Percentiles rank a stretch among this genome's conserved stretches.
Conservation (phyloP, 2,888 invertebrate species). For the Prionchulus punctatus region DNA sequence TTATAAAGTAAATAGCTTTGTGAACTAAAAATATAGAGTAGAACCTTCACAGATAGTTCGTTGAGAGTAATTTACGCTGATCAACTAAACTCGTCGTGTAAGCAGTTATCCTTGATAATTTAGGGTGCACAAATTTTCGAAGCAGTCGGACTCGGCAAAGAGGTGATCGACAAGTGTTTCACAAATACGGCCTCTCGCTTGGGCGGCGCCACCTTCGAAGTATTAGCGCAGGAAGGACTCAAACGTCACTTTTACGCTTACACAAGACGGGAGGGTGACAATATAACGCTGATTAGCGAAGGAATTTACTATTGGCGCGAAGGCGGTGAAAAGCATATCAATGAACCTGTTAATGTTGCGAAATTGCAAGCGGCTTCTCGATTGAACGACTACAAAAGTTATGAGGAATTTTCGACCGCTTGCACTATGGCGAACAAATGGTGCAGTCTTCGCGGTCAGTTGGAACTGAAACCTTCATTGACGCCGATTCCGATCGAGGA, state of each 20-base stretch:
- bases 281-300: conserved; percentile 62
- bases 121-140: conserved; percentile 94
- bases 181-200: conserved; percentile 54
- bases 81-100: too few species aligned
- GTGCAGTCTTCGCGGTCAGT: conserved; percentile 79
- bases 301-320: conserved; percentile 86
- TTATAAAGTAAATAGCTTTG: conserved; percentile 51
- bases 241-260: conserved; percentile 14
- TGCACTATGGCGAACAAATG: conserved; percentile 64
- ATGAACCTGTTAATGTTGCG: conserved; percentile 72
- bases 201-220: conserved; percentile 77
- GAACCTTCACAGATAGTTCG: not conserved
- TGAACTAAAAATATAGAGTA: not conserved
- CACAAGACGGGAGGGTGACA: conserved; percentile 42
- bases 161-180: conserved; percentile 86
- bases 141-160: conserved; percentile 79
- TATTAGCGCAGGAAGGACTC: conserved; percentile 57
- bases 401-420: conserved; percentile 66
- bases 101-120: conserved; percentile 11
- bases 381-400: conserved; percentile 61
- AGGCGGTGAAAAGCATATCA: conserved; percentile 84
- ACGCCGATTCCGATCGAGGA: conserved; percentile 65
- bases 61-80: not conserved
- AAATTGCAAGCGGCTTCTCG: conserved; percentile 61
- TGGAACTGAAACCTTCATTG: conserved; percentile 60